Evolutionary conservation across 1,140 invertebrate species (phyloP).

Genomic region (Drosophila fuyamai): DNA sequence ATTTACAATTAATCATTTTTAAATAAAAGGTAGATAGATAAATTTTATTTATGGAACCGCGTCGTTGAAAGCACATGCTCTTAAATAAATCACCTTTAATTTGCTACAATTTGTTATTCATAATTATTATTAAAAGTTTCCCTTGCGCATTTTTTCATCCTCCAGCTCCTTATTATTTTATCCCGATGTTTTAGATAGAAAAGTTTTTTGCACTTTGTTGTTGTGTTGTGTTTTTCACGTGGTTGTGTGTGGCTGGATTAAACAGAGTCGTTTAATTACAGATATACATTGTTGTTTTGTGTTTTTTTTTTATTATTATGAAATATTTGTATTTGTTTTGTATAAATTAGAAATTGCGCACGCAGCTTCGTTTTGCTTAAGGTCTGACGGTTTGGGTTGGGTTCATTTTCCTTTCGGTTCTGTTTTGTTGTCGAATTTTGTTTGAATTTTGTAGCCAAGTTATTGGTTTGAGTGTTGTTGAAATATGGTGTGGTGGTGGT

Average conservation of each 20-base stretch:
- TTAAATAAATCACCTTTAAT: slow-evolving; percentile 80
- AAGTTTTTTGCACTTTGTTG: slow-evolving; percentile 52
- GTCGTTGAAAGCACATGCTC: slow-evolving; percentile 66
- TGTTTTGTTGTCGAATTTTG: slow-evolving; percentile 21
- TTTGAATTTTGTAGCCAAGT: slow-evolving; percentile 55
- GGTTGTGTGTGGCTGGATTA: slow-evolving; percentile 39
- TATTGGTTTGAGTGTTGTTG: slow-evolving; percentile 65
- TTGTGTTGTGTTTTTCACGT: slow-evolving; percentile 41
- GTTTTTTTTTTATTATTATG: slow-evolving; percentile 48
- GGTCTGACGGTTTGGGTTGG: slow-evolving; percentile 31
- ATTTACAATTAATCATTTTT: slow-evolving; percentile 40
- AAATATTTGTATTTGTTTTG: slow-evolving; percentile 66
- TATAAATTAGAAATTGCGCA: slow-evolving; percentile 83
- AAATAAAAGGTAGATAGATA: slow-evolving; percentile 58
- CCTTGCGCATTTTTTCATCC: slow-evolving; percentile 47
- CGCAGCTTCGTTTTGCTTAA: slow-evolving; percentile 78
- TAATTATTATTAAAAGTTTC: slow-evolving; percentile 73
- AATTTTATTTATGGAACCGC: slow-evolving; percentile 69
- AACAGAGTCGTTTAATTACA: slow-evolving; percentile 61
- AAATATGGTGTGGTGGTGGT: slow-evolving; percentile 53
- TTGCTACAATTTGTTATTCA: slow-evolving; percentile 79
- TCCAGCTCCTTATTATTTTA: slow-evolving; percentile 13
- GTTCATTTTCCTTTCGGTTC: slow-evolving; percentile 31
- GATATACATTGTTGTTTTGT: slow-evolving; percentile 41
- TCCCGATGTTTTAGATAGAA: slow-evolving; percentile 44